phyloP scores from a whole-genome alignment of 2,888 invertebrate genomes.

The Taphrorychus bicolor region DNA sequence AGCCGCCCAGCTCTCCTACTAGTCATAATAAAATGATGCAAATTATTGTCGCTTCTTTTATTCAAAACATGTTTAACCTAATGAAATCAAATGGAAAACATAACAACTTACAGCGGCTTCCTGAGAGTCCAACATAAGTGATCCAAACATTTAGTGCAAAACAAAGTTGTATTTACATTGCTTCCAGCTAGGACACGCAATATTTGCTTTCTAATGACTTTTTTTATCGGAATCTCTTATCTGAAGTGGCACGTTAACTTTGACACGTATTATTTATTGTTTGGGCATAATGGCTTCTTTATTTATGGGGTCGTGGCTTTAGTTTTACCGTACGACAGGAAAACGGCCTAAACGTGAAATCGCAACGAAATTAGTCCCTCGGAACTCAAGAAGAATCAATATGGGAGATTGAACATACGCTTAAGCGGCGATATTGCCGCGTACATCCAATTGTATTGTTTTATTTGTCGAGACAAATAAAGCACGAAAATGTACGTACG shows the following conservation, averaged over 20 bases:
- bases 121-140: too few relatives aligned
- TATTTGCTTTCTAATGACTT: constrained; percentile 37
- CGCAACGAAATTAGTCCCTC: background rate
- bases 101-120: background rate
- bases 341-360: background rate
- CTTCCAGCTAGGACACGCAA: constrained; percentile 19
- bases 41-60: too few relatives aligned
- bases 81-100: too few relatives aligned
- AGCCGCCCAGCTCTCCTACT: too few relatives aligned
- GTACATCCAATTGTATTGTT: constrained; percentile 21
- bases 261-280: constrained; percentile 17
- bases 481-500: constrained; percentile 28
- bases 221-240: constrained; percentile 33
- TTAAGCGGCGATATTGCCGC: constrained; percentile 21
- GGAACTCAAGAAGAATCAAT: background rate
- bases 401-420: background rate
- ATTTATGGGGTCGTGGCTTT: constrained; percentile 3
- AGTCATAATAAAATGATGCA: too few relatives aligned
- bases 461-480: constrained; percentile 33
- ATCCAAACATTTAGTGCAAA: constrained; percentile 5
- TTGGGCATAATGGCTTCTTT: background rate
- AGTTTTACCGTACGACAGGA: background rate
- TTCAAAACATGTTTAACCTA: too few relatives aligned
- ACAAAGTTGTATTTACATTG: background rate
- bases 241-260: constrained; percentile 15